phyloP scores from a whole-genome alignment of 2,888 invertebrate genomes.

The Hirtodrosophila confusa region DNA sequence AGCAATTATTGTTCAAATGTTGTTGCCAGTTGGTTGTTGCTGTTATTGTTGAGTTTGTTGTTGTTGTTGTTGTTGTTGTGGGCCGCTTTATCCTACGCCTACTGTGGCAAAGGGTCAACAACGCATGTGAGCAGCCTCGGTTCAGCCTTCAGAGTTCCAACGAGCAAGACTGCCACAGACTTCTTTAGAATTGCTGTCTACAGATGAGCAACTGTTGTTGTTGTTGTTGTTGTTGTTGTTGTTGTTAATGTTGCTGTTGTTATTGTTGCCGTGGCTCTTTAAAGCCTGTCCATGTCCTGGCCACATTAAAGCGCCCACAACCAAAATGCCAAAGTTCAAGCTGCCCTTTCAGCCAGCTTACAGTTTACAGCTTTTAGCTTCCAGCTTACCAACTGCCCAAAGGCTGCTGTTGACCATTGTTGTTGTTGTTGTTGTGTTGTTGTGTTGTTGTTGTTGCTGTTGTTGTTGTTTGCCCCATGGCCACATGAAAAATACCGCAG shows the following conservation, averaged over 20 bases:
- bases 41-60: constrained; percentile 23
- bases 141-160: constrained; percentile 1
- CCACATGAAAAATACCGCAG: constrained; percentile 79
- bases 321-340: constrained; percentile 56
- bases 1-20: not conserved
- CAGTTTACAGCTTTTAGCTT: constrained; percentile 62
- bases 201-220: constrained; percentile 24
- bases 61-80: constrained; percentile 21
- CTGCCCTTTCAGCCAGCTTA: constrained; percentile 46
- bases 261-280: constrained; percentile 24
- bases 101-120: constrained; percentile 55
- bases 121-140: constrained; percentile 18
- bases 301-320: constrained; percentile 45
- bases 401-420: constrained; percentile 33
- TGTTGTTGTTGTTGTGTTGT: constrained; percentile 18
- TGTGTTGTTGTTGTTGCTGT: constrained; percentile 15
- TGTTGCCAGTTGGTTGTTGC: constrained; percentile 8
- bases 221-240: constrained; percentile 6
- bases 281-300: constrained; percentile 39
- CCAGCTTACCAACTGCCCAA: constrained; percentile 56
- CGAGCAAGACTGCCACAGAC: not conserved
- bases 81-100: constrained; percentile 43
- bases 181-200: constrained; percentile 5
- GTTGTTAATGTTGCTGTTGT: constrained; percentile 13
- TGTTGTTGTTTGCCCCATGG: constrained; percentile 40